Conservation (phyloP, 2,113 vertebrate genomes). For the Bubo bubo region DNA sequence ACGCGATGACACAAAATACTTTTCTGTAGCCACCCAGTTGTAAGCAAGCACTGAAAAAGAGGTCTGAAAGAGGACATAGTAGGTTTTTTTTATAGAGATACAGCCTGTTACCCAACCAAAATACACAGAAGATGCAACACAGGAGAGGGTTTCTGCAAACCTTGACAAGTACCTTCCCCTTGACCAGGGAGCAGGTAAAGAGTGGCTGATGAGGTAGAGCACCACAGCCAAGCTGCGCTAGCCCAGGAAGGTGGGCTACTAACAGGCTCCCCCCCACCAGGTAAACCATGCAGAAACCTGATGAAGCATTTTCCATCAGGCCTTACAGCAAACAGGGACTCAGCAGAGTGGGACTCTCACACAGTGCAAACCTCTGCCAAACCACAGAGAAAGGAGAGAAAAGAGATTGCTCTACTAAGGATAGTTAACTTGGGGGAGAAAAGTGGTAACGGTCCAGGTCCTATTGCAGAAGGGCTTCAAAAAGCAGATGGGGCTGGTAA, state of each 20-base stretch:
- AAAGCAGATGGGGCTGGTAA: not conserved
- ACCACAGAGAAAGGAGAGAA: not conserved
- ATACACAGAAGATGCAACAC: not conserved
- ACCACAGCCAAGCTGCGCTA: not conserved
- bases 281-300: not conserved
- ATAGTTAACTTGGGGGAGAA: not conserved
- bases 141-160: not conserved
- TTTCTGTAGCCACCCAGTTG: not conserved
- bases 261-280: not conserved
- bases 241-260: not conserved
- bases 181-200: not conserved
- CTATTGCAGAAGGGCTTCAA: not conserved
- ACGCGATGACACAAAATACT: fast-evolving
- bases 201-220: not conserved
- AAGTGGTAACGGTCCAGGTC: not conserved
- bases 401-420: not conserved
- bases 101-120: not conserved
- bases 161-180: not conserved
- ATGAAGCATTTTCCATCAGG: not conserved
- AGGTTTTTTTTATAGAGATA: not conserved
- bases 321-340: not conserved
- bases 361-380: not conserved
- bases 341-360: not conserved
- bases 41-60: not conserved
- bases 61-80: not conserved